These are phyloP conservation scores for Crotalus tigris DNA, from an alignment of 2,113 vertebrate genomes.

Conservation along the genomic window DNA sequence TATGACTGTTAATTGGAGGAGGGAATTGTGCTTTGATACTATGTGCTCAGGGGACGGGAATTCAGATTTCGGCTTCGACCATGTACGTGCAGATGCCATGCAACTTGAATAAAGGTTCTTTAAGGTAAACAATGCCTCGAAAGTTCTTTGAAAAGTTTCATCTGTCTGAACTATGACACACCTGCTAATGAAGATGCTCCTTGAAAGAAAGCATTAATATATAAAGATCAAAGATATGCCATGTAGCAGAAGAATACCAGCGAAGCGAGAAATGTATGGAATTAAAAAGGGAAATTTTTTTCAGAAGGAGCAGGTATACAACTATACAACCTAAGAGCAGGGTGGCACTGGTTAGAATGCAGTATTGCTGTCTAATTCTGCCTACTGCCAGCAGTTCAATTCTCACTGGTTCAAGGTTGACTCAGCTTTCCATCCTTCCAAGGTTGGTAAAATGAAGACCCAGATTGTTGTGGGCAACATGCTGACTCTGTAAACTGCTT, in stretches of 20 bases:
- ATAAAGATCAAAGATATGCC: background rate
- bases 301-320: background rate
- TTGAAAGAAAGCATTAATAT: background rate
- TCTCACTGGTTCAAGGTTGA: background rate
- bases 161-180: too few species aligned
- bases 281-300: background rate
- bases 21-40: too few species aligned
- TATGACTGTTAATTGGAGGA: too few species aligned
- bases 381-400: background rate
- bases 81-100: too few species aligned
- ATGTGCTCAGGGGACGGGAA: too few species aligned
- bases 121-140: too few species aligned
- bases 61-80: too few species aligned
- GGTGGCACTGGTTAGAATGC: background rate
- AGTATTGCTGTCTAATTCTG: background rate
- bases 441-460: background rate
- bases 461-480: background rate
- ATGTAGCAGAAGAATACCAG: background rate
- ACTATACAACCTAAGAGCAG: background rate
- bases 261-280: background rate
- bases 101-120: too few species aligned
- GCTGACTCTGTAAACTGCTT: background rate
- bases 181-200: background rate
- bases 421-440: background rate
- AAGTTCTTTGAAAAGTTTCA: too few species aligned